Conservation (phyloP, 1,140 invertebrate genomes). For the Arctopsyche grandis region DNA sequence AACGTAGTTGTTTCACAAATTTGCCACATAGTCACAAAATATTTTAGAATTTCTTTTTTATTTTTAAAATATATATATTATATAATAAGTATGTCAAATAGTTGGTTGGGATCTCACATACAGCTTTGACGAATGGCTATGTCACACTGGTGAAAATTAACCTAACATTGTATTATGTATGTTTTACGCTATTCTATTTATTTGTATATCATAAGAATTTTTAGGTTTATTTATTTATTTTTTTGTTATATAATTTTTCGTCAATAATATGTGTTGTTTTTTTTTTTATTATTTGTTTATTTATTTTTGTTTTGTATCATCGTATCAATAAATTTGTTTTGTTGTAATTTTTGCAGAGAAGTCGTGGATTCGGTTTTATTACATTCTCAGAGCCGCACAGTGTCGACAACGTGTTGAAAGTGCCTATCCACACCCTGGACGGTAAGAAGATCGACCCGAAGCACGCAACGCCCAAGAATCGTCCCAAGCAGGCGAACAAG, state of each 20-base stretch:
- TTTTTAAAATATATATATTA: conserved; percentile 17
- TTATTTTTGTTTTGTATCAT: neutral
- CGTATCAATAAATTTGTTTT: conserved; percentile 1
- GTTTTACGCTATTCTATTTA: neutral
- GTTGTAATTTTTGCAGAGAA: conserved; percentile 75
- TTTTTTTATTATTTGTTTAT: neutral
- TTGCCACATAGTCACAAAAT: neutral
- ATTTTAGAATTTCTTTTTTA: conserved; percentile 7
- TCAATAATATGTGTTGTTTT: neutral
- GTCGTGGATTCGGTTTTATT: conserved; percentile 93
- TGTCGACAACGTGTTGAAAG: conserved; percentile 89
- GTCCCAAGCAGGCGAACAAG: conserved; percentile 84
- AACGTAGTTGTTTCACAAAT: conserved; percentile 6
- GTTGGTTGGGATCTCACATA: conserved; percentile 28
- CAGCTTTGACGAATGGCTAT: conserved; percentile 18
- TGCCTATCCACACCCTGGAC: conserved; percentile 91
- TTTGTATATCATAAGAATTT: neutral
- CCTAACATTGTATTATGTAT: neutral
- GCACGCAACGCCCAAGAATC: conserved; percentile 90
- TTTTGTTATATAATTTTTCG: neutral
- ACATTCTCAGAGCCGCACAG: conserved; percentile 89
- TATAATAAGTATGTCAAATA: conserved; percentile 12
- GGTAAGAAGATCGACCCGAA: conserved; percentile 96
- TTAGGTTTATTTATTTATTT: neutral
- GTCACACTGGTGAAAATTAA: conserved; percentile 5